Evolutionary conservation across 2,888 invertebrate species (phyloP).

Genomic region (Toxonevra muliebris): DNA sequence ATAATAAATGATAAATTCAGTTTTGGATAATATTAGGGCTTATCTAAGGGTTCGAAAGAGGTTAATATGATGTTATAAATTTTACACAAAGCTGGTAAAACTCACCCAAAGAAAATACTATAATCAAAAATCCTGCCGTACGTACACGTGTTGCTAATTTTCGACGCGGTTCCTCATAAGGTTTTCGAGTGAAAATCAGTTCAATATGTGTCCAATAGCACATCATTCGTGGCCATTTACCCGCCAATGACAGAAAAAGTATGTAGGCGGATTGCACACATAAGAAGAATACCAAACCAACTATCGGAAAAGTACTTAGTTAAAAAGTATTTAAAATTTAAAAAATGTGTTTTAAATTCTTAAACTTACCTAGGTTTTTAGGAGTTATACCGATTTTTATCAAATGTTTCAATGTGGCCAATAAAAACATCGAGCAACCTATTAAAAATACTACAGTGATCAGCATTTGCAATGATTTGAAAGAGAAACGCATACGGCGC

Average conservation of each 20-base stretch:
- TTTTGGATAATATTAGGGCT: too few species aligned
- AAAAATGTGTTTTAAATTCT: neutral
- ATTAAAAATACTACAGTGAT: slow-evolving; percentile 46
- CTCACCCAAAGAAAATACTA: slow-evolving; percentile 51
- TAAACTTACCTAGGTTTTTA: slow-evolving; percentile 57
- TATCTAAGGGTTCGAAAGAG: too few species aligned
- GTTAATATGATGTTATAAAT: too few species aligned
- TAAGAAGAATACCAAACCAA: slow-evolving; percentile 56
- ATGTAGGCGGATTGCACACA: slow-evolving; percentile 51
- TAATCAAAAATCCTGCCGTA: slow-evolving; percentile 48
- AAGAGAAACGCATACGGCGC: slow-evolving; percentile 49
- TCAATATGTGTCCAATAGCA: slow-evolving; percentile 58
- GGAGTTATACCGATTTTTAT: slow-evolving; percentile 54
- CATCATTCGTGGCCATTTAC: slow-evolving; percentile 58
- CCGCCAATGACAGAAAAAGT: slow-evolving; percentile 55
- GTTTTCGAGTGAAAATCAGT: slow-evolving; percentile 52
- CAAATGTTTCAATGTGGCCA: slow-evolving; percentile 45
- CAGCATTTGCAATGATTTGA: slow-evolving; percentile 51
- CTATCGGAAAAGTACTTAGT: slow-evolving; percentile 39
- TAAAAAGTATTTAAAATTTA: neutral
- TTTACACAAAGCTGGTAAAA: neutral
- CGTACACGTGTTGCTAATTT: slow-evolving; percentile 51
- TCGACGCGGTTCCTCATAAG: slow-evolving; percentile 51
- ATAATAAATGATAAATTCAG: neutral
- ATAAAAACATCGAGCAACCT: slow-evolving; percentile 41